Conservation (phyloP, 2,113 vertebrate genomes). For the Dipodomys merriami region DNA sequence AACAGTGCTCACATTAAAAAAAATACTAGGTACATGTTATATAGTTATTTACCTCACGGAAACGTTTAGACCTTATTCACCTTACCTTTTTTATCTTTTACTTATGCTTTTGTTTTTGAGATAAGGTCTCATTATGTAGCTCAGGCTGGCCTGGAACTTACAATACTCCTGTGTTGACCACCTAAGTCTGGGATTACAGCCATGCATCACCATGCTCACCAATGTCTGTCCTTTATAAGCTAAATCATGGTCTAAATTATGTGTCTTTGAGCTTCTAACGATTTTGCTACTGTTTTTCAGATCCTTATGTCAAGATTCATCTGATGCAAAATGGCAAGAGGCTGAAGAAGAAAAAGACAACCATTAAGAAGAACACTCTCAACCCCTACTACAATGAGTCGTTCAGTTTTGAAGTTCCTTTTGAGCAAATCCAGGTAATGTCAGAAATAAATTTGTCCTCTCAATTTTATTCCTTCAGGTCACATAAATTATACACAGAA, state of each 20-base stretch:
- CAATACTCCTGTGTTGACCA: too few species aligned
- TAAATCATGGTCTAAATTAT: slow-evolving; percentile 6
- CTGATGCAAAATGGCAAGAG: slow-evolving; percentile 99
- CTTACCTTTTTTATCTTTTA: not conserved
- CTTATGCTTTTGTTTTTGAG: too few species aligned
- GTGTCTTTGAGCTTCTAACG: slow-evolving; percentile 44
- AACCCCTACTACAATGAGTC: slow-evolving; percentile 99
- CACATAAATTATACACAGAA: slow-evolving; percentile 75
- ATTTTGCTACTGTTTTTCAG: slow-evolving; percentile 84
- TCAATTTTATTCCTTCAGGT: slow-evolving; percentile 68
- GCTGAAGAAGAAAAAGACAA: slow-evolving; percentile 99
- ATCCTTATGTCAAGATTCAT: slow-evolving; percentile 99
- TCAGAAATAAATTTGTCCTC: slow-evolving; percentile 74
- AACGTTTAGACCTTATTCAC: not conserved
- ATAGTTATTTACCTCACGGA: slow-evolving; percentile 1
- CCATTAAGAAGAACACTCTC: slow-evolving; percentile 99
- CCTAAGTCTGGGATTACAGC: too few species aligned
- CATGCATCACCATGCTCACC: too few species aligned
- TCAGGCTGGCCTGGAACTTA: too few species aligned
- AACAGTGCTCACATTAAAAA: not conserved
- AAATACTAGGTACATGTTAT: not conserved
- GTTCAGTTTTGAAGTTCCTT: slow-evolving; percentile 99
- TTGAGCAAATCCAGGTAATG: slow-evolving; percentile 99
- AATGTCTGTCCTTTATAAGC: not conserved
- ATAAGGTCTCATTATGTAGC: too few species aligned